These are phyloP conservation scores for Drosophila multiciliata DNA, from an alignment of 2,888 invertebrate species.

Conservation along the genomic window DNA sequence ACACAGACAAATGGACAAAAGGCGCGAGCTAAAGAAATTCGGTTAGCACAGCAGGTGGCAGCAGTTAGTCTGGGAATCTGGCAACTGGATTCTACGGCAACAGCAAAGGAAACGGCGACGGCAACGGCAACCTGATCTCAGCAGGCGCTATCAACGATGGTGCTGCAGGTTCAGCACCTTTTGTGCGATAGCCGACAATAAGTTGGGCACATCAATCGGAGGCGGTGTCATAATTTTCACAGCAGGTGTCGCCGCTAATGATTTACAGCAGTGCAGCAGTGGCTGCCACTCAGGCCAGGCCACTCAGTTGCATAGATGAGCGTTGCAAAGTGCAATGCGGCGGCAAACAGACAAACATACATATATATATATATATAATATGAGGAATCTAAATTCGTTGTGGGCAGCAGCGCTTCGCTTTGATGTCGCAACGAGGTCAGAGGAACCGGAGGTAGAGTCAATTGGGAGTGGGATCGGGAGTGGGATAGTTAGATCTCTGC, in stretches of 20 bases:
- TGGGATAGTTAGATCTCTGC: background rate
- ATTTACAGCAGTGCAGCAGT: constrained; percentile 70
- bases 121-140: constrained; percentile 41
- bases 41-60: constrained; percentile 67
- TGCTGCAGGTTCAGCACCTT: constrained; percentile 81
- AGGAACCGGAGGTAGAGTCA: background rate
- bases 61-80: constrained; percentile 3
- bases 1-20: constrained; percentile 13
- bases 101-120: constrained; percentile 7
- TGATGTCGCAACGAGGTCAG: constrained; percentile 39
- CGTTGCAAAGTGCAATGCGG: constrained; percentile 54
- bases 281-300: constrained; percentile 9
- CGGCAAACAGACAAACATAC: constrained; percentile 37
- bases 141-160: constrained; percentile 75
- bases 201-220: constrained; percentile 79
- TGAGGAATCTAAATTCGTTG: constrained; percentile 74
- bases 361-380: constrained; percentile 33
- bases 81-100: constrained; percentile 3
- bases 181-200: constrained; percentile 74
- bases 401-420: constrained; percentile 56
- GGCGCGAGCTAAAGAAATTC: constrained; percentile 75
- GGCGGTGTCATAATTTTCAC: constrained; percentile 84
- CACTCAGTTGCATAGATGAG: constrained; percentile 22
- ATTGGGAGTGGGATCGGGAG: constrained; percentile 16
- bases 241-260: constrained; percentile 83